A percentile compares a stretch with the other conserved stretches of the same genome.
These are phyloP conservation scores for Vidua chalybeata DNA, from an alignment of 2,113 vertebrate species.

Conservation along the genomic window DNA sequence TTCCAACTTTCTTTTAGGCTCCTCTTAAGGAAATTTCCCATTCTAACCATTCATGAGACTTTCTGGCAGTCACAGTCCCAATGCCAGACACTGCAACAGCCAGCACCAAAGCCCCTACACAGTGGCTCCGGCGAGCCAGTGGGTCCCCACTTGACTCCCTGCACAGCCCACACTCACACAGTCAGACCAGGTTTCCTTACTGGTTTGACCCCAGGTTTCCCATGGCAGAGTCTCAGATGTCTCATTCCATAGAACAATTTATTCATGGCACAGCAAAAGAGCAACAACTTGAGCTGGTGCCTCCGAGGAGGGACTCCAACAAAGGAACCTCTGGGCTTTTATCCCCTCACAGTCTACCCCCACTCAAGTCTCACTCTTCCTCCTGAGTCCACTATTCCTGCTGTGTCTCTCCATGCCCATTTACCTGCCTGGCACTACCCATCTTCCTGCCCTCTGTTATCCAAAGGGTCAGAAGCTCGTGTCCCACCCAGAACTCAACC, in stretches of 20 bases:
- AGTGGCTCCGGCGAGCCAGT: neutral
- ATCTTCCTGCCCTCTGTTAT: neutral
- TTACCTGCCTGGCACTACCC: neutral
- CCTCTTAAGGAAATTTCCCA: neutral
- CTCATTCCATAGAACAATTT: neutral
- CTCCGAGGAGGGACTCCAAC: neutral
- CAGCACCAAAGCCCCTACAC: fast-evolving
- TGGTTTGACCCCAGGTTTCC: neutral
- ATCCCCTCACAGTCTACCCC: neutral
- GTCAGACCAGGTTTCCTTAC: neutral
- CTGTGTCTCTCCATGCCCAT: neutral
- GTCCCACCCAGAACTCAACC: neutral
- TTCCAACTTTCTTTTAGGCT: neutral
- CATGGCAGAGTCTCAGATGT: neutral
- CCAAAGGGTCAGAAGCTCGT: neutral
- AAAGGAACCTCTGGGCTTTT: neutral
- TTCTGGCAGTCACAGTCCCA: neutral
- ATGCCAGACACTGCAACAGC: neutral
- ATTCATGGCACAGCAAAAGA: neutral
- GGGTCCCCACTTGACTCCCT: neutral
- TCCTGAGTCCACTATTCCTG: neutral
- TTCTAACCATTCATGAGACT: neutral
- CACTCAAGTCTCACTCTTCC: neutral
- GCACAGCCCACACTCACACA: neutral
- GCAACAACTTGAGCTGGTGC: neutral